Base-by-base conservation (phyloP, 2,113 vertebrate genomes). In the Siniperca knerii region DNA sequence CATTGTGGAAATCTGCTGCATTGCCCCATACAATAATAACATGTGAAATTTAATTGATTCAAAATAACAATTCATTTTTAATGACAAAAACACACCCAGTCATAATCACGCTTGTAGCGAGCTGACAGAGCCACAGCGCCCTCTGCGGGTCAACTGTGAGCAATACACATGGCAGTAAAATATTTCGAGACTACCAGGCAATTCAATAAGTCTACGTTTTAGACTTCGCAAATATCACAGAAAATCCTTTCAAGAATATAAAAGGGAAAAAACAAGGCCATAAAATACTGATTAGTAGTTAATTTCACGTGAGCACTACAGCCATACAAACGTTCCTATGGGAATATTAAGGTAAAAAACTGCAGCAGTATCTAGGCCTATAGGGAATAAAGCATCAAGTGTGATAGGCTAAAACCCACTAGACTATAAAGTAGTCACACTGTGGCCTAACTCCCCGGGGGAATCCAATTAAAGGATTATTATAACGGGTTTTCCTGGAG, bases 381-480 rank as follows among this genome's bases (percentile, higher is more conserved):
- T 7, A 50, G 18, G 21, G 3, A 67, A 65, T 64, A 48, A 75
- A 79, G 1, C 20, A 64, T 62, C 46, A 55, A 65, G 33, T 21
- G 15, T 42, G 6, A 82, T n/a, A n/a, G 33, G 37, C 16, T 69
- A 73, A 76, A 81, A 48, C 23, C 84, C 66, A 50, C 16, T 21
- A 50, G 57, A 69, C 75, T 71, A 20, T 42, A 40, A 77, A 50
- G n/a, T 50, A 68, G 61, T 29, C 61, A 46, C 64, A 50, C 1
- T 62, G 40, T n/a, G 46, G 6, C 50, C 42, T 44, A 12, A 65
- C 29, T 55, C 57, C 35, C 2, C 25, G 0, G 13, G n/a, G 67
- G 66, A 88, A 92, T 90, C 89, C 86, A 78, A 87, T 93, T 92
- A 93, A 90, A 85, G 79, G 87, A 89, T 89, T 86, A 86, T 81